Evolutionary conservation across 2,113 vertebrate genomes (phyloP).

Genomic region (Cettia cetti): DNA sequence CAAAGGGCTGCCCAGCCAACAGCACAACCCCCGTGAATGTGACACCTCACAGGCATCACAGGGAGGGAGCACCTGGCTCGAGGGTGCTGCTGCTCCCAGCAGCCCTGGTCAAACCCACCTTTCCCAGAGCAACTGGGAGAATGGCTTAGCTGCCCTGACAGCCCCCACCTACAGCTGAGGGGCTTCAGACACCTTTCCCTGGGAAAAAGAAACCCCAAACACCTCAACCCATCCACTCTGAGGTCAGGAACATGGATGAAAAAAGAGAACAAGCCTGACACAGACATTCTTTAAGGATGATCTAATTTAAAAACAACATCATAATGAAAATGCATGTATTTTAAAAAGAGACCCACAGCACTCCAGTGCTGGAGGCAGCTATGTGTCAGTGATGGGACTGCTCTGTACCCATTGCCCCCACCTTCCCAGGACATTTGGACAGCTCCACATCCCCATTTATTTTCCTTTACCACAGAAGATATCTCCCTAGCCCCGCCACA

Average conservation of each 20-base stretch:
- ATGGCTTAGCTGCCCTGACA: background rate
- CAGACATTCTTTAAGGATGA: conserved; percentile 38
- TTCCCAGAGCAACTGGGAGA: background rate
- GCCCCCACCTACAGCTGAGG: background rate
- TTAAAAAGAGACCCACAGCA: background rate
- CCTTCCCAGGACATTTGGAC: background rate
- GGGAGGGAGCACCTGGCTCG: fast-evolving
- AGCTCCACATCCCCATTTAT: background rate
- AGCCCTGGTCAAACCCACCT: background rate
- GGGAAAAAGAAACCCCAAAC: background rate
- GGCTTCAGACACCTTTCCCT: background rate
- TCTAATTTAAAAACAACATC: conserved; percentile 41
- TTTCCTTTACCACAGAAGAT: conserved; percentile 33
- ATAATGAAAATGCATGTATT: background rate
- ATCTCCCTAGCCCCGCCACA: background rate
- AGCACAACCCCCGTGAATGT: fast-evolving
- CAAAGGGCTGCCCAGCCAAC: background rate
- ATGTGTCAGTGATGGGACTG: background rate
- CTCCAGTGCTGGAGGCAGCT: background rate
- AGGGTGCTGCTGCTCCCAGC: background rate
- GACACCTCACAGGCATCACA: fast-evolving
- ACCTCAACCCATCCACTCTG: background rate
- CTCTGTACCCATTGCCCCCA: background rate
- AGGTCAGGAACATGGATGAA: background rate
- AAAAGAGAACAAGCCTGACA: background rate